phyloP scores from a whole-genome alignment of 2,797 vertebrate genomes.

The Clamator glandarius region DNA sequence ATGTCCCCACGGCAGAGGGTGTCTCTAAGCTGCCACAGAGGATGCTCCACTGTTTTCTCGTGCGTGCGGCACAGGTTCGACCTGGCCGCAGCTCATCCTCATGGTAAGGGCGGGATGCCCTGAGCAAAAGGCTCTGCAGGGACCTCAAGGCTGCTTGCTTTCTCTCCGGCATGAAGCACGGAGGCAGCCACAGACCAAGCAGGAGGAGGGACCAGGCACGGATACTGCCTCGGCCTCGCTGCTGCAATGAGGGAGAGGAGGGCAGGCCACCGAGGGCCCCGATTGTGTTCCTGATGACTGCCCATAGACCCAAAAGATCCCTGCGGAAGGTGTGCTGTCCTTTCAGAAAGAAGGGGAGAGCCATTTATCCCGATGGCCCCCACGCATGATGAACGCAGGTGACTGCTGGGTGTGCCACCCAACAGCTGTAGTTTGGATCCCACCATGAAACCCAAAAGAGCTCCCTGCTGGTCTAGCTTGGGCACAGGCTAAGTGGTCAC shows the following conservation, averaged over 20 bases:
- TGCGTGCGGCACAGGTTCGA: background rate
- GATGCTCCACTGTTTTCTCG: background rate
- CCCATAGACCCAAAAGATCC: background rate
- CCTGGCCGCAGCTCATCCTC: background rate
- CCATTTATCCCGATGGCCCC: rapidly evolving
- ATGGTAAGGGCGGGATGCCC: background rate
- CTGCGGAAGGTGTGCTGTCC: background rate
- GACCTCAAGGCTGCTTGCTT: background rate
- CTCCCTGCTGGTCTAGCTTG: background rate
- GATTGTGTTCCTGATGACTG: background rate
- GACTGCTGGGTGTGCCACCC: background rate
- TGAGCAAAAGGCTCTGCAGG: background rate
- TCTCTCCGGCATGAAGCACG: background rate
- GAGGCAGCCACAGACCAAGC: background rate
- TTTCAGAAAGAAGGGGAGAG: background rate
- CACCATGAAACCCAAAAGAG: background rate
- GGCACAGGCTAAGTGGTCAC: background rate
- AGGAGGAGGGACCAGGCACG: background rate
- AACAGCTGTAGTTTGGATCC: background rate
- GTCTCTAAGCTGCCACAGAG: background rate
- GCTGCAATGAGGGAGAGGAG: background rate
- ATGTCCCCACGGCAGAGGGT: background rate
- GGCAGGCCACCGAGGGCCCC: background rate
- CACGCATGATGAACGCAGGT: rapidly evolving
- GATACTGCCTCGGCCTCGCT: background rate